Evolutionary conservation across 1,140 invertebrate species (phyloP), one percentile per base, ranked within the genome.

Genomic region (Euura saliciscinereae): DNA sequence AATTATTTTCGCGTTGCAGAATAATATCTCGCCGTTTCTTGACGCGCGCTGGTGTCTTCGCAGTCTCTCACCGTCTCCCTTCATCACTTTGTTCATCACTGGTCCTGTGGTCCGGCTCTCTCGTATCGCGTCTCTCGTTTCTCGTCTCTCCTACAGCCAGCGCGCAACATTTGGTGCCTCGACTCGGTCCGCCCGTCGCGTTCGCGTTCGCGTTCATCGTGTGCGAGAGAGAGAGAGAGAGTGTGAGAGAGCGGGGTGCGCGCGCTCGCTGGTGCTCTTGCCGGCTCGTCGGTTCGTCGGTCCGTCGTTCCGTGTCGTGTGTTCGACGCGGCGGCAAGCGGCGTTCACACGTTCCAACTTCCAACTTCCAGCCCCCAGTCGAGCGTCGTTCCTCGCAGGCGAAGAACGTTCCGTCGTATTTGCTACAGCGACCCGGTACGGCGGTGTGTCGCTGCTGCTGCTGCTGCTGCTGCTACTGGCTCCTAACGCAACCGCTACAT

Each of bases 311-410:
- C 69, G 44, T 74, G 78, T 79, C 78, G 77, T 78, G 80, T 79
- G 78, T 82, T 78, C 75, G 78, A 74, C 78, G 78, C 81, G 78
- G 80, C 80, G 82, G 81, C 81, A 83, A 83, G 79, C 83, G 79
- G 82, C 82, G 82, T 85, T 85, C 82, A 83, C 83, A 83, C 83
- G 81, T 83, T 83, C 81, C 76, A 78, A 82, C 79, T 84, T 82
- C 75, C 79, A 73, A 79, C 78, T n/a, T n/a, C 82, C 81, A 79
- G 79, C 78, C 78, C 79, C 80, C 80, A 84, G 83, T 86, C 82
- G 83, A 83, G 82, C 82, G 83, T 85, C 80, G 80, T 78, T 81
- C 80, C 79, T 82, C 77, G 79, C 76, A 76, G 51, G 51, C 51
- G 51, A 59, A 59, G 51, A 59, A 59, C 51, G 51, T 59, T 59